These are phyloP conservation scores for Aptenodytes patagonicus DNA, from an alignment of 2,113 vertebrate genomes.

Conservation along the genomic window DNA sequence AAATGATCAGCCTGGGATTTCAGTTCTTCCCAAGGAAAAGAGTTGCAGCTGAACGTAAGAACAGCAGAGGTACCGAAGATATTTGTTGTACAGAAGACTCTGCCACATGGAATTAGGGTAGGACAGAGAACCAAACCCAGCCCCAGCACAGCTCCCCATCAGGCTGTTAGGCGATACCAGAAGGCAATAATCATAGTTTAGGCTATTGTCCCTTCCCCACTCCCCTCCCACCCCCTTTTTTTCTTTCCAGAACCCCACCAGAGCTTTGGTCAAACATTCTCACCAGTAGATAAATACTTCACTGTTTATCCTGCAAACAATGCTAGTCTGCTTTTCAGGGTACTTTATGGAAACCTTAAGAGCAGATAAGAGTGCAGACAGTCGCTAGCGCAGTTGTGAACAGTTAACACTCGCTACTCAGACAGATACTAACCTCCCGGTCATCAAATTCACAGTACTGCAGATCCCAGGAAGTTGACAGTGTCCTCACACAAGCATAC, in stretches of 20 bases:
- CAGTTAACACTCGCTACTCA: background rate
- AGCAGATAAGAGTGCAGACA: background rate
- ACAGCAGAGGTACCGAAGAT: background rate
- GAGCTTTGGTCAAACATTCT: constrained; percentile 13
- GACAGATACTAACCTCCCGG: constrained; percentile 81
- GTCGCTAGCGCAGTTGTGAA: background rate
- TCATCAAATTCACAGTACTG: constrained; percentile 99
- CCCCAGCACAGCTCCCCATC: background rate
- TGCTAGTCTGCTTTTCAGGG: background rate
- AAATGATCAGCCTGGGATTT: background rate
- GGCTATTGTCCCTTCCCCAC: background rate
- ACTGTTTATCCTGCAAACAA: background rate
- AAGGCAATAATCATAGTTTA: background rate
- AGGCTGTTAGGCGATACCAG: background rate
- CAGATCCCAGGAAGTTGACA: constrained; percentile 80
- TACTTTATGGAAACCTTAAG: background rate
- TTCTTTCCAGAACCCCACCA: background rate
- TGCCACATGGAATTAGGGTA: background rate
- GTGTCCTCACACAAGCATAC: constrained; percentile 91
- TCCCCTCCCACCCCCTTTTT: accelerated
- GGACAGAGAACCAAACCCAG: background rate
- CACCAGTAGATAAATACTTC: background rate
- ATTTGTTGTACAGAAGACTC: background rate
- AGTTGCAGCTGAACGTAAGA: background rate
- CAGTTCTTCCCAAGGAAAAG: background rate